Conservation (phyloP, 1,140 invertebrate genomes). For the Portunus trituberculatus region DNA sequence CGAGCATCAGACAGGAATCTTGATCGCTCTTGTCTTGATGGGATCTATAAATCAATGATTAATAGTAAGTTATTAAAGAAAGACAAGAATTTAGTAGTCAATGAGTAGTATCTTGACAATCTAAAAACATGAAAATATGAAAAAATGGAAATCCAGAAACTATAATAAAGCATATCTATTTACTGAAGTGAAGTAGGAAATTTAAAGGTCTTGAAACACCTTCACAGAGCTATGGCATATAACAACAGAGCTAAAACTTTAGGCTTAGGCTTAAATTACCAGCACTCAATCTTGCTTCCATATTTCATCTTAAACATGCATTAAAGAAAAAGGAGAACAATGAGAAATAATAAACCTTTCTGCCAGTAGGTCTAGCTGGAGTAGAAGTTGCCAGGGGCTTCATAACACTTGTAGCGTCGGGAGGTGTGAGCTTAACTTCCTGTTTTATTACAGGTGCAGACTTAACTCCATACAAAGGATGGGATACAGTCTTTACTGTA, state of each 20-base stretch:
- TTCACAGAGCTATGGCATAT: not conserved
- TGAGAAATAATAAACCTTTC: constrained; percentile 65
- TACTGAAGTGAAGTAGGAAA: constrained; percentile 35
- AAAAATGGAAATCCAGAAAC: constrained; percentile 9
- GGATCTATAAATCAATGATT: constrained; percentile 3
- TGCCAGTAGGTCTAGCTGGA: constrained; percentile 63
- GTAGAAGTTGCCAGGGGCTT: constrained; percentile 65
- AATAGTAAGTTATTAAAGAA: not conserved
- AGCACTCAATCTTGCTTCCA: not conserved
- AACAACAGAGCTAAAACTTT: not conserved
- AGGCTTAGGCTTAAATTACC: not conserved
- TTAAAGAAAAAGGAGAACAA: constrained; percentile 27
- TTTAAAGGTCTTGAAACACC: constrained; percentile 14
- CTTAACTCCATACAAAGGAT: constrained; percentile 42
- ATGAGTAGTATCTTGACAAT: not conserved
- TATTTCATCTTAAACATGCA: not conserved
- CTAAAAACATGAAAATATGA: not conserved
- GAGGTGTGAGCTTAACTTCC: constrained; percentile 44
- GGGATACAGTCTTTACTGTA: constrained; percentile 44
- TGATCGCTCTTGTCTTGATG: constrained; percentile 48
- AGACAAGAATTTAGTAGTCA: no score
- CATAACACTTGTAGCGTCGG: constrained; percentile 36
- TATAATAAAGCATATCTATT: not conserved
- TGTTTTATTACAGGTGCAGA: constrained; percentile 49
- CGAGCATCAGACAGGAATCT: constrained; percentile 70